Evolutionary conservation across 2,113 vertebrate genomes (phyloP).

Genomic region (Erinaceus europaeus): DNA sequence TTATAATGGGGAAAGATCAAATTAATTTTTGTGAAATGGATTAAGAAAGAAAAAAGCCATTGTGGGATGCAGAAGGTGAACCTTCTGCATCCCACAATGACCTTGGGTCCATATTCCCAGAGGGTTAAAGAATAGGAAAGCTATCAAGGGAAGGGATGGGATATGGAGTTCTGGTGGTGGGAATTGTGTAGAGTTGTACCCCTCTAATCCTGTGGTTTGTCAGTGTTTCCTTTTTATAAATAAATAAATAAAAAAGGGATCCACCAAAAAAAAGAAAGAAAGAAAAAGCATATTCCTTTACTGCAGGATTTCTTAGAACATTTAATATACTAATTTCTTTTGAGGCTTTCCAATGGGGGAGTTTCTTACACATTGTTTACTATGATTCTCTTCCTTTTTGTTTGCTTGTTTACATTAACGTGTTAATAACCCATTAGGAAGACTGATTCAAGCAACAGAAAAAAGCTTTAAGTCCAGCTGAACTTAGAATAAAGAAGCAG

Average conservation of each 20-base stretch:
- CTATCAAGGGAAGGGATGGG: too few relatives aligned
- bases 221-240: too few relatives aligned
- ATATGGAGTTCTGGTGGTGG: too few relatives aligned
- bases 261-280: too few relatives aligned
- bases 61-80: too few relatives aligned
- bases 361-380: neutral
- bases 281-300: neutral
- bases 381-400: neutral
- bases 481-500: neutral
- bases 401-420: neutral
- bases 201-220: too few relatives aligned
- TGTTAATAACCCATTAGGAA: neutral
- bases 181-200: too few relatives aligned
- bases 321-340: neutral
- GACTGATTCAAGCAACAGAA: neutral
- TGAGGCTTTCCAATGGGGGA: neutral
- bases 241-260: too few relatives aligned
- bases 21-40: neutral
- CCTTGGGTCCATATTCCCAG: too few relatives aligned
- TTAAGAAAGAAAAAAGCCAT: neutral
- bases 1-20: neutral
- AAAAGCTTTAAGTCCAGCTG: neutral
- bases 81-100: too few relatives aligned
- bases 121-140: too few relatives aligned
- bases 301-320: neutral